These are phyloP conservation scores for Penaeus japonicus DNA, from an alignment of 1,140 invertebrate species.

Conservation along the genomic window DNA sequence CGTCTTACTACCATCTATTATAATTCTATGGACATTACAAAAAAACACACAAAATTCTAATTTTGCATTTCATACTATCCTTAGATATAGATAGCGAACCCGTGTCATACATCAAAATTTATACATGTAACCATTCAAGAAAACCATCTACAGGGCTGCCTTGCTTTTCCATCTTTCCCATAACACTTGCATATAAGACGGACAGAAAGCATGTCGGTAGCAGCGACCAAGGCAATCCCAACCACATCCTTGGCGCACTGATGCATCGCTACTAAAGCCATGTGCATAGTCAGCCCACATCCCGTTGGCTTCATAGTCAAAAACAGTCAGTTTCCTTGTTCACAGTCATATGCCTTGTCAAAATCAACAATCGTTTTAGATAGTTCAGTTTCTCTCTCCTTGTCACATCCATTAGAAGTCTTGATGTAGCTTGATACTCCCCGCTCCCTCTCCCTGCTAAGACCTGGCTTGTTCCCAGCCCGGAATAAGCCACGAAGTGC, in stretches of 20 bases:
- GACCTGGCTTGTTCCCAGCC: no score
- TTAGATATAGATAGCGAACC: background rate
- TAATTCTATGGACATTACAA: conserved; percentile 1
- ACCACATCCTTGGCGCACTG: background rate
- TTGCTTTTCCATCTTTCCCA: conserved; percentile 7
- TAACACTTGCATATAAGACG: background rate
- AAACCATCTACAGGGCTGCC: background rate
- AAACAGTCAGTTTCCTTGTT: background rate
- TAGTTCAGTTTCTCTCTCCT: no score
- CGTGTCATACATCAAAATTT: conserved; percentile 19
- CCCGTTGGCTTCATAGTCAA: background rate
- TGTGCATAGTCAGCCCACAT: background rate
- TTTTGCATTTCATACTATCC: conserved; percentile 11
- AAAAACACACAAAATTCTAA: background rate
- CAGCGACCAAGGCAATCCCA: background rate
- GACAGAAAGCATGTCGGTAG: background rate
- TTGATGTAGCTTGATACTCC: no score
- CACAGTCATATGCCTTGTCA: background rate
- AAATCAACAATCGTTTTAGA: background rate
- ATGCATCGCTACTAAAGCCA: background rate
- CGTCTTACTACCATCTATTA: background rate
- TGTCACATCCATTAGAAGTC: no score
- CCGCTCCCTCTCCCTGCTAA: no score
- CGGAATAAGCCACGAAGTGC: no score
- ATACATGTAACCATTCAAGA: conserved; percentile 24